phyloP scores from a whole-genome alignment of 2,888 invertebrate species.

The Thereva unica region DNA sequence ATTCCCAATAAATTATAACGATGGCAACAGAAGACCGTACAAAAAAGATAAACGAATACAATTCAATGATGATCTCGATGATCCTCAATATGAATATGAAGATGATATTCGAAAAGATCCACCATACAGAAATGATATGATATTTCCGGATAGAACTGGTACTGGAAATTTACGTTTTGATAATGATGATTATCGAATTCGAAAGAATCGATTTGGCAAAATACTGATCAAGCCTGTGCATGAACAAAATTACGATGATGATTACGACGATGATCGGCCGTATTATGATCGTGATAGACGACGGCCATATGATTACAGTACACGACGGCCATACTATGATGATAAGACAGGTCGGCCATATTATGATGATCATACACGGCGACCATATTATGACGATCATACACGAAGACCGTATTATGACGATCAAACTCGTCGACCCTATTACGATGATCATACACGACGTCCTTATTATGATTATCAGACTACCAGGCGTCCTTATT shows the following conservation, averaged over 20 bases:
- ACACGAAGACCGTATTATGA: conserved; percentile 10
- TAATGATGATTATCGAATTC: conserved; percentile 49
- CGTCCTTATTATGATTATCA: neutral
- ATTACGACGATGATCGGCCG: neutral
- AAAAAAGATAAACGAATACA: conserved; percentile 22
- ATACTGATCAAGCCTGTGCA: conserved; percentile 51
- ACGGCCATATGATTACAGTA: neutral
- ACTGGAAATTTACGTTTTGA: conserved; percentile 61
- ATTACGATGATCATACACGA: no score
- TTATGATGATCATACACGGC: conserved; percentile 6
- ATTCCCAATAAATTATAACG: conserved; percentile 24
- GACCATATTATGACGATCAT: conserved; percentile 14
- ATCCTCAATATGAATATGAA: conserved; percentile 14
- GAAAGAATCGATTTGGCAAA: conserved; percentile 49
- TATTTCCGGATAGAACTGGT: conserved; percentile 62
- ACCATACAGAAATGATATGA: conserved; percentile 50
- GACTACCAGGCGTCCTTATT: conserved; percentile 35
- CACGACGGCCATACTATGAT: neutral
- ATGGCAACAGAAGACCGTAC: neutral
- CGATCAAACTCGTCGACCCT: conserved; percentile 19
- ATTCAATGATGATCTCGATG: conserved; percentile 28
- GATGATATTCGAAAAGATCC: conserved; percentile 43
- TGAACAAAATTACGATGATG: conserved; percentile 2
- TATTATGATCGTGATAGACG: conserved; percentile 8
- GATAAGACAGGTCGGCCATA: neutral